Conservation (phyloP, 2,113 vertebrate species). For the Pavo muticus region DNA sequence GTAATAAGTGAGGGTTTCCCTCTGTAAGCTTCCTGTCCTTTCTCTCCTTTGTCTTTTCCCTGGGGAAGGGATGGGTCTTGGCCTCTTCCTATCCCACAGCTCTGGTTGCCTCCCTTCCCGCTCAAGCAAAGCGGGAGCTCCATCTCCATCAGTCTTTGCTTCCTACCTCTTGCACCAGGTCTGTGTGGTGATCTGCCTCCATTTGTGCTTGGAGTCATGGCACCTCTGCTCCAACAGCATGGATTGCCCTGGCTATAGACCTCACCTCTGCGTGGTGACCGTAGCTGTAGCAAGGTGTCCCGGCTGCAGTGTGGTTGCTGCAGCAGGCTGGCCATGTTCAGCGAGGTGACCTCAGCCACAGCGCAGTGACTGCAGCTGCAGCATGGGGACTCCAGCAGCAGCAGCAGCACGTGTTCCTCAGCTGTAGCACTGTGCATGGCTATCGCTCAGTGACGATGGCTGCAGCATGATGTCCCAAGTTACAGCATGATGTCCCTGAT, state of each 20-base stretch:
- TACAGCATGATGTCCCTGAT: fast-evolving
- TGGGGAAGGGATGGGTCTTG: neutral
- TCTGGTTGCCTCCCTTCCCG: neutral
- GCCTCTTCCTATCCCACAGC: fast-evolving
- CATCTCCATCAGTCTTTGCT: neutral
- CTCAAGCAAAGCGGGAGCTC: neutral
- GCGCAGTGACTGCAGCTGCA: neutral
- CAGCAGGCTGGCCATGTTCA: neutral
- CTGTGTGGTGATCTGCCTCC: neutral
- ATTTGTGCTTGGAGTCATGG: fast-evolving
- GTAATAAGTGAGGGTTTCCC: slow-evolving; percentile 10
- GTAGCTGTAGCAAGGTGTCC: too few relatives aligned
- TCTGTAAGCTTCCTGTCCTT: neutral
- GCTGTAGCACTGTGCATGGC: neutral
- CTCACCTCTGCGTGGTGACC: fast-evolving
- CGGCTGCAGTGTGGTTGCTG: neutral
- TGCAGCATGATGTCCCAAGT: too few relatives aligned
- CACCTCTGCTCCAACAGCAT: fast-evolving
- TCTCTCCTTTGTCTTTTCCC: neutral
- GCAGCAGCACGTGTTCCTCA: neutral
- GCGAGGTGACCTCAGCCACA: neutral
- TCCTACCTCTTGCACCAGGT: neutral
- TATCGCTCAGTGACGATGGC: neutral
- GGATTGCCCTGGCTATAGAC: neutral
- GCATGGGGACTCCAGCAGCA: neutral